Conservation (phyloP, 1,140 invertebrate genomes). For the Gryllus bimaculatus region DNA sequence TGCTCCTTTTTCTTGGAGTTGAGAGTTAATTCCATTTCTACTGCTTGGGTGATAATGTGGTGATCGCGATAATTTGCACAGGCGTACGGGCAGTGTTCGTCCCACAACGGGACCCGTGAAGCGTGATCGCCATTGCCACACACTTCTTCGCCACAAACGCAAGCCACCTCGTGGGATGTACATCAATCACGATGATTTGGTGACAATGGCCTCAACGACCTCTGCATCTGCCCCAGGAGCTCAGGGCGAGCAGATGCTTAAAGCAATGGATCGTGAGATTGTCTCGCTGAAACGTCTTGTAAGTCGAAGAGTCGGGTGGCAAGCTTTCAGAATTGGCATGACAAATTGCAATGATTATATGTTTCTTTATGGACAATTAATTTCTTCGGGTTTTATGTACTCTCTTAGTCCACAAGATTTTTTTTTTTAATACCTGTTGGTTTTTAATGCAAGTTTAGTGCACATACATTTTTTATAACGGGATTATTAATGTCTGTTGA, state of each 20-base stretch:
- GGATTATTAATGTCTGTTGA: no score
- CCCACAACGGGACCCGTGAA: conserved; percentile 43
- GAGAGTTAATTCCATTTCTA: background rate
- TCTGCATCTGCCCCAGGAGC: conserved; percentile 43
- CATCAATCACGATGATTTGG: conserved; percentile 92
- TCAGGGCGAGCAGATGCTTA: conserved; percentile 74
- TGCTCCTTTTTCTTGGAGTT: background rate
- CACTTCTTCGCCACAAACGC: conserved; percentile 72
- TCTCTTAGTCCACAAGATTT: no score
- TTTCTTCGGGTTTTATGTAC: no score
- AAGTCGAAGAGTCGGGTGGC: conserved; percentile 35
- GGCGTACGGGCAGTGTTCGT: conserved; percentile 43
- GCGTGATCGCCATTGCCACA: conserved; percentile 27
- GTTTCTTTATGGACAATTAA: no score
- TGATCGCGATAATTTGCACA: conserved; percentile 32
- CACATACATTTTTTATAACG: no score
- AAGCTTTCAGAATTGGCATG: no score
- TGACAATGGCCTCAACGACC: conserved; percentile 67
- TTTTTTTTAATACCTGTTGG: no score
- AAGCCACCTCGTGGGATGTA: conserved; percentile 93
- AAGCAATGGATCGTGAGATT: conserved; percentile 86
- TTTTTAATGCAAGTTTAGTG: no score
- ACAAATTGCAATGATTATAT: no score
- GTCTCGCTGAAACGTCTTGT: conserved; percentile 90
- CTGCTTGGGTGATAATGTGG: background rate